Evolutionary conservation across 2,888 invertebrate species (phyloP), one percentile per base, ranked within the genome.

Genomic region (Drosophila longiperda): DNA sequence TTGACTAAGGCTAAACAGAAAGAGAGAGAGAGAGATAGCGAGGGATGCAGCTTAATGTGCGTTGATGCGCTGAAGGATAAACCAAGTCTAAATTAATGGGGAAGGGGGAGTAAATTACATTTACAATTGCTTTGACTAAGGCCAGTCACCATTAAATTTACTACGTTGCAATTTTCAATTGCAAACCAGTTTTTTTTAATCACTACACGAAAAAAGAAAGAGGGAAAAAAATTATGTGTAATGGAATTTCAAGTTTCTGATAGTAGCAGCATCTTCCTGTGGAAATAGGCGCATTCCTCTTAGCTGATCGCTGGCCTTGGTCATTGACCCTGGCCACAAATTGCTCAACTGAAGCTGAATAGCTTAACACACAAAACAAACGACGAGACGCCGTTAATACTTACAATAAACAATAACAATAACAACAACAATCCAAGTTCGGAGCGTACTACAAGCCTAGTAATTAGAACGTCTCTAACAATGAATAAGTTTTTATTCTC

Each of bases 111-210:
- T 36, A 55, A 53, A 48, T 48, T 49, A 61, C 79, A 65, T 72
- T 68, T 71, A 60, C 80, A 66, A 75, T 70, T 75, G 66, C 71
- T 67, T 50, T 53, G 45, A 65, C 62, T 88, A 69, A 86, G 87
- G 84, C 89, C 84, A 86, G 61, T 38, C 65, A 45, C 66, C 57
- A 69, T 84, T 23, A 45, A 73, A 82, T 84, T 75, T 80, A 68
- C 77, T 54, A 57, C 67, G 63, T 66, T 50, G 58, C 70, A 77
- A 64, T 67, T 75, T 66, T 80, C 76, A 78, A 74, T 69, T 61
- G 65, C 38, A 89, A 84, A 84, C 89, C 89, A 75, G 85, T 85
- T 85, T 83, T 38, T 89, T 82, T 34, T 58, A 73, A 70, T 74
- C 63, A 55, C 52, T 45, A 65, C 59, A 52, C 42, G 71, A 36